Conservation (phyloP, 2,888 invertebrate species). For the Hemicrepidius hirtus region DNA sequence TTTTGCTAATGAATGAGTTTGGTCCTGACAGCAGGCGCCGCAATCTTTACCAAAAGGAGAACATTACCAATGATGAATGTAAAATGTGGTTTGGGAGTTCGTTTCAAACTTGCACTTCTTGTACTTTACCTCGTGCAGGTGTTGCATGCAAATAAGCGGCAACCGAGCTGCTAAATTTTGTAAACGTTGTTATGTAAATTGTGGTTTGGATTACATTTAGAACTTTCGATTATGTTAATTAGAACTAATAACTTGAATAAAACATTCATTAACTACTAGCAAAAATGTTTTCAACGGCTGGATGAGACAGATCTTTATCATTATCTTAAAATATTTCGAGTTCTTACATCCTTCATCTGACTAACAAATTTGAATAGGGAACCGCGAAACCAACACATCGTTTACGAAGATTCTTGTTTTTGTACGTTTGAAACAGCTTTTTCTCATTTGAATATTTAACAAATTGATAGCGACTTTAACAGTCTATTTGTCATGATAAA, state of each 20-base stretch:
- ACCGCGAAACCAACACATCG: background rate
- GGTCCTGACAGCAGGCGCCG: constrained; percentile 37
- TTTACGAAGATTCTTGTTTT: background rate
- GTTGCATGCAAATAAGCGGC: constrained; percentile 43
- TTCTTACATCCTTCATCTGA: constrained; percentile 6
- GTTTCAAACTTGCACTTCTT: constrained; percentile 25
- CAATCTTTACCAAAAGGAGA: constrained; percentile 26
- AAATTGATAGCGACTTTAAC: background rate
- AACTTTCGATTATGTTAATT: constrained; percentile 41
- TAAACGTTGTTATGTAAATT: constrained; percentile 41
- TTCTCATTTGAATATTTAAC: background rate
- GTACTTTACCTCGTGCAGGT: constrained; percentile 35
- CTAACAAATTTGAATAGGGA: constrained; percentile 8
- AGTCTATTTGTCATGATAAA: too few species aligned
- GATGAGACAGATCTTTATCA: constrained; percentile 23
- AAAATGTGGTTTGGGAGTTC: constrained; percentile 22
- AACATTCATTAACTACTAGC: constrained; percentile 35
- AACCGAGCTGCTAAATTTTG: constrained; percentile 37
- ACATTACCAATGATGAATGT: constrained; percentile 36
- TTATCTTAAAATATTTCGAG: constrained; percentile 12
- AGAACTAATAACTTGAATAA: constrained; percentile 33
- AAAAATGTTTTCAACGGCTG: constrained; percentile 25
- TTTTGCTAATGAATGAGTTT: constrained; percentile 34
- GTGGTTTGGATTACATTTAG: constrained; percentile 31
- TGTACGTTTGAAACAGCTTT: background rate